Conservation (phyloP, 2,888 invertebrate genomes). For the Ophonus ardosiacus region DNA sequence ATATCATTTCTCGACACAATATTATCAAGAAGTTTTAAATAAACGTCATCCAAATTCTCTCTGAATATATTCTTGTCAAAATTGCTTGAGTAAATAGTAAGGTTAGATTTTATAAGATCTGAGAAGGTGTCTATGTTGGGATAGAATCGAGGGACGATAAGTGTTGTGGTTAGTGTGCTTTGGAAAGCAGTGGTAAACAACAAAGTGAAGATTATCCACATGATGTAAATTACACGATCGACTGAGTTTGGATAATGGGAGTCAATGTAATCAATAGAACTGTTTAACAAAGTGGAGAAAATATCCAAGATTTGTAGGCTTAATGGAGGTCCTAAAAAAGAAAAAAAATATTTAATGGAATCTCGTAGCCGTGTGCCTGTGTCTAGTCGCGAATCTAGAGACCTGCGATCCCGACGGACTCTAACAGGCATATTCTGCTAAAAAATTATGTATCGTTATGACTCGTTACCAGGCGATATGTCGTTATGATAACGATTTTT, state of each 20-base stretch:
- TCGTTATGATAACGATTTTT: no score
- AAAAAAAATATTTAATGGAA: neutral
- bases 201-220: conserved; percentile 28
- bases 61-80: neutral
- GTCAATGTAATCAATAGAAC: neutral
- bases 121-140: conserved; percentile 17
- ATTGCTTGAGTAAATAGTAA: conserved; percentile 15
- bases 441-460: no score
- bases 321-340: neutral
- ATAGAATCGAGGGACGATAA: conserved; percentile 8
- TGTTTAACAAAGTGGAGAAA: neutral
- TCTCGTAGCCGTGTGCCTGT: no score
- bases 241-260: neutral
- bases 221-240: neutral
- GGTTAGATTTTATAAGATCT: conserved; percentile 26
- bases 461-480: no score
- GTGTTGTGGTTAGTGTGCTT: conserved; percentile 42
- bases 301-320: neutral
- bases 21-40: neutral
- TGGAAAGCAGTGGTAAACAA: conserved; percentile 28
- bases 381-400: neutral
- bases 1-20: neutral
- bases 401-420: no score
- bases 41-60: neutral
- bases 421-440: no score